A percentile compares a stretch with the other conserved stretches of the same genome.
Conservation (phyloP, 2,888 invertebrate genomes). For the Lacanobia wlatinum region DNA sequence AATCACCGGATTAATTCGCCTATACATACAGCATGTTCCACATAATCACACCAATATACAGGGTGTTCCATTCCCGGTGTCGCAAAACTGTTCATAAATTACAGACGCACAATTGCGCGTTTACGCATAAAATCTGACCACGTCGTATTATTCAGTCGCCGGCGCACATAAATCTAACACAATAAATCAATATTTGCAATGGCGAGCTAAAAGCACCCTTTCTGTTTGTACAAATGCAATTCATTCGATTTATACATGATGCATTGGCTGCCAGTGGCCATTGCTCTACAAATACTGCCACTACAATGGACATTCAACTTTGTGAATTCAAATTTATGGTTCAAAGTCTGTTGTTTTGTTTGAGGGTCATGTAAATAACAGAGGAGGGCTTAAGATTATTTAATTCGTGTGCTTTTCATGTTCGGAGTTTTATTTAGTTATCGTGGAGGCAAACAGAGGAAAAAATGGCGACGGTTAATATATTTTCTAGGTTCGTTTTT, state of each 20-base stretch:
- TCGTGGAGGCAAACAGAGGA: conserved; percentile 3
- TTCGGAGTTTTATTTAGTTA: conserved; percentile 24
- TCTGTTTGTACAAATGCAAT: conserved; percentile 80
- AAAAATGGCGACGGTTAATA: conserved; percentile 6
- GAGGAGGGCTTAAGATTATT: conserved; percentile 55
- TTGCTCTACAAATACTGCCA: conserved; percentile 48
- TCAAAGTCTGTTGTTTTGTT: not conserved
- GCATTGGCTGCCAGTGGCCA: conserved; percentile 68
- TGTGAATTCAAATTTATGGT: conserved; percentile 1
- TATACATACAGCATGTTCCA: conserved; percentile 3
- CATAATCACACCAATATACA: not conserved
- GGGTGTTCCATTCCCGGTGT: conserved; percentile 11
- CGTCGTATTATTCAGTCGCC: conserved; percentile 60
- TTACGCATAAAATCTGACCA: conserved; percentile 64
- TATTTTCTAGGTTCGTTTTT: not conserved
- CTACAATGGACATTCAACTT: conserved; percentile 47
- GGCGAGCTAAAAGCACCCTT: conserved; percentile 78
- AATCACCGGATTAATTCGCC: conserved; percentile 3
- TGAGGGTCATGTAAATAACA: conserved; percentile 39
- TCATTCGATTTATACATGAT: conserved; percentile 77
- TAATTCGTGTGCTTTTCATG: conserved; percentile 52
- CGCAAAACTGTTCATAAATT: conserved; percentile 46
- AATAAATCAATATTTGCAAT: conserved; percentile 86
- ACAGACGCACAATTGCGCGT: conserved; percentile 52
- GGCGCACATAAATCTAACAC: conserved; percentile 73